These are phyloP conservation scores for Hymenopus coronatus DNA, from an alignment of 2,888 invertebrate species.

Conservation along the genomic window DNA sequence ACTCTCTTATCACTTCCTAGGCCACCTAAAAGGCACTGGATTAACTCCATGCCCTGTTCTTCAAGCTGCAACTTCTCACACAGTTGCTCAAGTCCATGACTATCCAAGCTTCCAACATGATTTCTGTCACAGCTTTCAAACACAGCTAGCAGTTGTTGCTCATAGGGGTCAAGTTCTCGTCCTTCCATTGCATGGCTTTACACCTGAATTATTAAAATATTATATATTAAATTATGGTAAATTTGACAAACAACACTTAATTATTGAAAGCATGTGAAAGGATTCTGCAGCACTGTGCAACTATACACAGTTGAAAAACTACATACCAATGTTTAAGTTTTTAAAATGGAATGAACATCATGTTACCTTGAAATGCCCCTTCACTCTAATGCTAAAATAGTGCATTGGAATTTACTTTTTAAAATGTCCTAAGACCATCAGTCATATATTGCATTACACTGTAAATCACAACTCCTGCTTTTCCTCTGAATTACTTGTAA, in stretches of 20 bases:
- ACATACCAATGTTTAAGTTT: background rate
- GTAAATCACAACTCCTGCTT: background rate
- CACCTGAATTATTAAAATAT: background rate
- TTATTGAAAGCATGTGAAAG: background rate
- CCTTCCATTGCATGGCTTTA: conserved; percentile 30
- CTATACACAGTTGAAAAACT: too few relatives aligned
- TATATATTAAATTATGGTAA: background rate
- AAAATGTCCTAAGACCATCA: background rate
- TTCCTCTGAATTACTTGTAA: background rate
- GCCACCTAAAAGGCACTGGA: conserved; percentile 56
- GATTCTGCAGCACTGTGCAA: background rate
- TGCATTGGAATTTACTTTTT: background rate
- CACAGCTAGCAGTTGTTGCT: conserved; percentile 75
- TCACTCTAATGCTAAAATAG: background rate
- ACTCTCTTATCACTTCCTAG: conserved; percentile 45
- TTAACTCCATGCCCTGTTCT: conserved; percentile 63
- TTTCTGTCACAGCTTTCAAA: conserved; percentile 76
- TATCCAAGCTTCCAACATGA: conserved; percentile 65
- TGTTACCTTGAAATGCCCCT: too few relatives aligned
- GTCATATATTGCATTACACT: background rate
- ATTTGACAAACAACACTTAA: background rate
- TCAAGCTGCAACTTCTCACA: conserved; percentile 77
- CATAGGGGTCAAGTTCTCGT: conserved; percentile 62
- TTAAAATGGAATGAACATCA: background rate
- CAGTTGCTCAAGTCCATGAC: conserved; percentile 62